A percentile compares a stretch with the other conserved stretches of the same genome.
Evolutionary conservation across 2,797 vertebrate genomes (phyloP).

Genomic region (Cephalopachus bancanus): DNA sequence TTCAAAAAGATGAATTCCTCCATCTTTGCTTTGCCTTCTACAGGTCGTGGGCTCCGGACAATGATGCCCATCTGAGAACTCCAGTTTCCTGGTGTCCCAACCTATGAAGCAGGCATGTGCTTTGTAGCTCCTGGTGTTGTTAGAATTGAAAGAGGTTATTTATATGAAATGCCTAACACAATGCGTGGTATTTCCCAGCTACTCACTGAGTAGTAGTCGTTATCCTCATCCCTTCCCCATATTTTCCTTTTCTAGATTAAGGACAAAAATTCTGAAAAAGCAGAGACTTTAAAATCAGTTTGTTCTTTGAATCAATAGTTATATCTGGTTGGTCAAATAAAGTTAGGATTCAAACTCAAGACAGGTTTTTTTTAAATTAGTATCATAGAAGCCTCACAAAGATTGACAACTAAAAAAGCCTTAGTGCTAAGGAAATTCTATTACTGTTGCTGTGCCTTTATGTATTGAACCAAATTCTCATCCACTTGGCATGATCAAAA

Average conservation of each 20-base stretch:
- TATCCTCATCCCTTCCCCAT: too few relatives aligned
- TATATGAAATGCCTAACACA: neutral
- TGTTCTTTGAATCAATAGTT: neutral
- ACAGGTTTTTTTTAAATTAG: neutral
- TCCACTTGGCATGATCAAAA: neutral
- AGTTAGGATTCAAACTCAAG: neutral
- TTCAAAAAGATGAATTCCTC: neutral
- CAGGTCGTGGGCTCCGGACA: accelerated
- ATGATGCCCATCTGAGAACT: accelerated
- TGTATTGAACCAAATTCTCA: neutral
- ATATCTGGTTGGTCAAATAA: neutral
- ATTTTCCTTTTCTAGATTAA: neutral
- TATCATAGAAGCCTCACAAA: neutral
- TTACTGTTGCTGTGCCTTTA: neutral
- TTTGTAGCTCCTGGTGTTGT: too few relatives aligned
- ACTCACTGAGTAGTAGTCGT: neutral
- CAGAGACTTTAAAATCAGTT: neutral
- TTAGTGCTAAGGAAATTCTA: neutral
- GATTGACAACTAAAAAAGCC: neutral
- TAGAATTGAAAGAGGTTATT: too few relatives aligned
- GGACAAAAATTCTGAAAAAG: neutral
- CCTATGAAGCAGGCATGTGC: accelerated
- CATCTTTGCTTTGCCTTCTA: neutral
- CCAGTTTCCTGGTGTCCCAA: neutral
- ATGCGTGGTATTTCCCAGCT: accelerated